Conservation (phyloP, 2,888 invertebrate species). For the Elaeidobius kamerunicus region DNA sequence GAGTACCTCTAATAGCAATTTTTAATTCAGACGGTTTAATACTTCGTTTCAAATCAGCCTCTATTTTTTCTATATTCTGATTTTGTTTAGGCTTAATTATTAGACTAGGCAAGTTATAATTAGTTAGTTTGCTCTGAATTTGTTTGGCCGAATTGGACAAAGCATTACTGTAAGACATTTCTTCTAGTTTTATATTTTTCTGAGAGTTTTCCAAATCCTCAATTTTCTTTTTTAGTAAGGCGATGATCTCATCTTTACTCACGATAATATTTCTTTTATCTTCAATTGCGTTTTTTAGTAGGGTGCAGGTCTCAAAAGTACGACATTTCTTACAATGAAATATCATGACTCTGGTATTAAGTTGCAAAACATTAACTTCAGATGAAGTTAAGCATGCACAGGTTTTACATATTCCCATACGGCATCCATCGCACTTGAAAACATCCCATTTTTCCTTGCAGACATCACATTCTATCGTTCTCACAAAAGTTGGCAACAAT, state of each 20-base stretch:
- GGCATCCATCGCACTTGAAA: no score
- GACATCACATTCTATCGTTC: no score
- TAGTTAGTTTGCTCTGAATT: background rate
- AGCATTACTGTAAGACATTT: background rate
- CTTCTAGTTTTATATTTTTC: background rate
- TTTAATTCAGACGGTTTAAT: background rate
- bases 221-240: background rate
- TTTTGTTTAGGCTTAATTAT: background rate
- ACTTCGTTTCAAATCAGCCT: background rate
- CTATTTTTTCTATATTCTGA: background rate
- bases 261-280: background rate
- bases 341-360: no score
- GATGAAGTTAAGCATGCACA: background rate
- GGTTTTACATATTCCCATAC: no score
- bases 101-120: background rate
- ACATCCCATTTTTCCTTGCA: no score
- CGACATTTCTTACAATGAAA: background rate
- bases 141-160: background rate
- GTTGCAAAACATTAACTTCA: no score
- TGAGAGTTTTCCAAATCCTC: background rate
- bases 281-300: background rate
- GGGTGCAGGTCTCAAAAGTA: background rate
- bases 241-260: background rate
- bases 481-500: no score
- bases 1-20: slow-evolving; percentile 3